Base-by-base conservation (phyloP, 2,888 invertebrate species). In the Malacosoma neustria region DNA sequence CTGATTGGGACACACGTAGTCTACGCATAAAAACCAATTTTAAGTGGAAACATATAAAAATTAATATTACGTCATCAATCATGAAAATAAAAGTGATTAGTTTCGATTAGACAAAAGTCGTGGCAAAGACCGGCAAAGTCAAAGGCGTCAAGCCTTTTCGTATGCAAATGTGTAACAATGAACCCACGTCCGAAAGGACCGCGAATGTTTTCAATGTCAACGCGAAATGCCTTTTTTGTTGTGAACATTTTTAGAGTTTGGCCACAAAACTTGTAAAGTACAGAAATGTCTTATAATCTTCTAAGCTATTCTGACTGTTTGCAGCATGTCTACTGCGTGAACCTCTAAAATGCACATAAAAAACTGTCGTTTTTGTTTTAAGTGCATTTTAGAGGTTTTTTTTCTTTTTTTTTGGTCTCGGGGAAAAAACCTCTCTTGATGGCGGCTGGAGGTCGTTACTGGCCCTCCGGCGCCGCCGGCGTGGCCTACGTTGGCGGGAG, bases 141-240 rank as follows among this genome's bases (percentile, higher is more conserved):
- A 60, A 58, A 62, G 65, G 48, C 61, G 64, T 65, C 54, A 60
- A 46, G 57, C 63, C 75, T 74, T 77, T 84, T 80, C 72, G 68
- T 69, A 84, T 82, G 80, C 68, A 70, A 84, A 82, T 80, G 66
- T 51, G 76, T 74, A 72, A 71, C 81, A 72, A 66, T 69, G 80
- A 80, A 81, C 76, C 67, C 62, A 51, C 59, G 69, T 49, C 65
- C 62, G 61, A 65, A 62, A 62, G 54, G 65, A 58, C 69, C 61
- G 61, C 69, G 66, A 61, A 51, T 72, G 73, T 66, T 61, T 45
- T 62, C 62, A 73, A 70, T 65, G 70, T 71, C 66, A 62, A 55
- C 63, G 61, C 61, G 57, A 64, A 67, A 72, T 65, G 54, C 53
- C 34, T 46, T 56, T 59, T 57, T 58, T 54, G 51, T 57, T 48